Evolutionary conservation across 2,888 invertebrate genomes (phyloP), one percentile per base, ranked within the genome.

Genomic region (Cylindroiulus punctatus): DNA sequence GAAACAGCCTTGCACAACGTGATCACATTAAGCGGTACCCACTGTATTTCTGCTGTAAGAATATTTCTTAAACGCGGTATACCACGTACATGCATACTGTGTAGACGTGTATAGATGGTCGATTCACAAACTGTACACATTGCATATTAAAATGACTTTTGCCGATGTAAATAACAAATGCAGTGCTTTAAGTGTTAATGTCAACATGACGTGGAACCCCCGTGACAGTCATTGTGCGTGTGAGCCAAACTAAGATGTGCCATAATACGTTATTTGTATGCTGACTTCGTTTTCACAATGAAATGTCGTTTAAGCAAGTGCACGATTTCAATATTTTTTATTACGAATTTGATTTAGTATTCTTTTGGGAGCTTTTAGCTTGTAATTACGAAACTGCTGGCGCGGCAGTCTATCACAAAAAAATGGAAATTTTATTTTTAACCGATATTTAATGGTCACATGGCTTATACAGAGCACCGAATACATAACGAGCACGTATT

Each of bases 271-370:
- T 7, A 40, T 65, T 65, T 65, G 26, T 65, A 26, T 65, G 10
- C 65, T 12, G 22, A 22, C 65, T 10, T 22, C n/a, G 26, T 65
- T 65, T 65, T 7, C 10, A 22, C 65, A 22, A 65, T 65, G 22
- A 65, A 65, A 65, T 10, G 65, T 22, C 65, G 8, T 26, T 26
- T 65, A 65, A 26, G 65, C 65, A 2, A 10, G 65, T 26, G 65
- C 22, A 65, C 26, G 26, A n/a, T 22, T 65, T 12, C 65, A 26
- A 65, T 8, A n/a, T 10, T 65, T 65, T 65, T 65, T 65, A 65
- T 65, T 65, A 65, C 22, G 26, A 65, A 65, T 12, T 65, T 65
- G 65, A 65, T 65, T 65, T 65, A 65, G 65, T 65, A 65, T 65
- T 65, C 65, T 65, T 65, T 12, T 26, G 22, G 26, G 26, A 65